Evolutionary conservation across 2,113 vertebrate genomes (phyloP), one percentile per base, ranked within the genome.

Genomic region (Perca flavescens): DNA sequence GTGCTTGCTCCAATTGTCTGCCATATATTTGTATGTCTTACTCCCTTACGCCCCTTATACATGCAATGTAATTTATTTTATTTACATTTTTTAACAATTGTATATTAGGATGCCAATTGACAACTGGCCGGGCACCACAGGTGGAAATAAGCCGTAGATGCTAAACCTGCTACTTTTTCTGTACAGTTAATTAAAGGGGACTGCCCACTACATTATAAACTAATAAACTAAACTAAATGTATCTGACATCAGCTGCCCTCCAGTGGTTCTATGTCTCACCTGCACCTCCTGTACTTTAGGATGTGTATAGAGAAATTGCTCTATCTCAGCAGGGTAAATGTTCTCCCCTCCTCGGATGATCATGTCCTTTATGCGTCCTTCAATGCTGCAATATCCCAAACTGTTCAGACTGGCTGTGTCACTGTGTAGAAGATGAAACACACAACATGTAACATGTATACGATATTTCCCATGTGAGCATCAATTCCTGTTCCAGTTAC

Each of bases 281-380:
- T 99, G 97, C 22, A 91, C 97, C 76, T 99, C 97, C 25, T 95
- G 93, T 66, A 99, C 88, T 91, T 97, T 96, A 1, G 97, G 96
- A 74, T 99, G 96, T 0, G 93, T 97, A 84, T 96, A 95, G 36
- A 99, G 95, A 85, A 98, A 97, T 64, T 97, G 92, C 86, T 99
- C 98, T 0, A 99, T 89, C 81, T 99, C 98, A 0, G 94, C 96
- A 0, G 98, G 97, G 77, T 98, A 99, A 91, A 99, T 95, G 91
- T 99, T 99, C 91, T 99, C 98, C 17, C 98, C 98, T 14, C 98
- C 98, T 6, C 98, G 95, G 86, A 99, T 99, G 86, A 99, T 96
- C 96, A 98, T 92, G 85, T 99, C 98, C 72, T 97, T 99, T 5
- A 96, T 96, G 7, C 98, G 97, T 21, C 98, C 98, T 56, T 97